phyloP scores from a whole-genome alignment of 2,888 invertebrate genomes.

The Mesoligia furuncula region DNA sequence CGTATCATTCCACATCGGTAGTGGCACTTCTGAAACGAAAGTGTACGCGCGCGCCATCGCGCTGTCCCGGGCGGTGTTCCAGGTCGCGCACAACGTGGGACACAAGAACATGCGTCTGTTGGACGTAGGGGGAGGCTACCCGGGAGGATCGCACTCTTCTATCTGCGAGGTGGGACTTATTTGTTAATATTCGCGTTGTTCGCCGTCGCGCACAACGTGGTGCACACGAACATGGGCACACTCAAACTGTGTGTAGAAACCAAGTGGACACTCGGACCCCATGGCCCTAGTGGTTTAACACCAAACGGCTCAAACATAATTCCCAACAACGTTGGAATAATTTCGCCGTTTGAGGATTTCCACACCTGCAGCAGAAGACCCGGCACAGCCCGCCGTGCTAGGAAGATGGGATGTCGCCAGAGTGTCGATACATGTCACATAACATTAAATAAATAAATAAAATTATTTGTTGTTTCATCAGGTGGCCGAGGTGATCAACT shows the following conservation, averaged over 20 bases:
- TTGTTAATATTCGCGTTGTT: background rate
- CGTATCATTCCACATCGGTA: slow-evolving; percentile 98
- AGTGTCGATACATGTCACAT: too few species aligned
- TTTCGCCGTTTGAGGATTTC: too few species aligned
- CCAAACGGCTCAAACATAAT: too few species aligned
- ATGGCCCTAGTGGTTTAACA: too few species aligned
- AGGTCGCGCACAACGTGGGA: slow-evolving; percentile 93
- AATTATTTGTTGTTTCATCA: slow-evolving; percentile 69
- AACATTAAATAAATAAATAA: background rate
- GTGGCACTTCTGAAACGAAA: slow-evolving; percentile 95
- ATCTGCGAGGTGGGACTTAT: slow-evolving; percentile 91
- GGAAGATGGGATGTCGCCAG: too few species aligned
- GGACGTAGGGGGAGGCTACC: slow-evolving; percentile 98
- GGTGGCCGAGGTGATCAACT: slow-evolving; percentile 95
- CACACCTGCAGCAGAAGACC: too few species aligned
- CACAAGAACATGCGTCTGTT: slow-evolving; percentile 93
- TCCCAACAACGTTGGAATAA: too few species aligned
- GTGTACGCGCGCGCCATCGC: slow-evolving; percentile 95
- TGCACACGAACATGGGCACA: background rate
- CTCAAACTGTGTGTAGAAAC: background rate
- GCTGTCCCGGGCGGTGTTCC: slow-evolving; percentile 93
- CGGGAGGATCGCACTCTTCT: slow-evolving; percentile 93
- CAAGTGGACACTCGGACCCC: too few species aligned
- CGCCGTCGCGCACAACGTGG: background rate
- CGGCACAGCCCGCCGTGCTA: too few species aligned